A percentile compares a stretch with the other conserved stretches of the same genome.
phyloP scores from a whole-genome alignment of 2,888 invertebrate species.

The Platerodrilus igneus region DNA sequence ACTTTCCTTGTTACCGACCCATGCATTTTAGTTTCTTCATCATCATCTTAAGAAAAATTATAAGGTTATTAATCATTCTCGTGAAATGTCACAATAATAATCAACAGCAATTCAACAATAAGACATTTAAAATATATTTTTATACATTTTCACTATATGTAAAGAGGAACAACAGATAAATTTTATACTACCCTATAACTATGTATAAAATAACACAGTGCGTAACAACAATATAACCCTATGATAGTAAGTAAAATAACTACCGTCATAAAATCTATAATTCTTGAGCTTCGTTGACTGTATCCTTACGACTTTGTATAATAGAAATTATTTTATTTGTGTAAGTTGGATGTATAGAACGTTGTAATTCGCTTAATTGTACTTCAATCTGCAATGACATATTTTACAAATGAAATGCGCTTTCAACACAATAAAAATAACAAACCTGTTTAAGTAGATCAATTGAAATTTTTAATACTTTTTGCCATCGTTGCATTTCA shows the following conservation, averaged over 20 bases:
- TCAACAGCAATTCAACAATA: too few relatives aligned
- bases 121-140: too few relatives aligned
- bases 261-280: too few relatives aligned
- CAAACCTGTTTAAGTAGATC: conserved; percentile 68
- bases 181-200: conserved; percentile 33
- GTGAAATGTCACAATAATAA: too few relatives aligned
- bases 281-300: conserved; percentile 24
- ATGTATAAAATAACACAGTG: conserved; percentile 38
- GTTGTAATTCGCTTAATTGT: conserved; percentile 68
- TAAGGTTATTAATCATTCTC: too few relatives aligned
- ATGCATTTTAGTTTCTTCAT: too few relatives aligned
- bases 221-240: conserved; percentile 33
- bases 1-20: too few relatives aligned
- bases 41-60: too few relatives aligned
- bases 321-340: conserved; percentile 53
- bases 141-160: too few relatives aligned
- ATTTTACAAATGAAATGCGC: background rate
- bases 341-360: conserved; percentile 54
- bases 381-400: conserved; percentile 65
- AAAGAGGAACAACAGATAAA: conserved; percentile 38
- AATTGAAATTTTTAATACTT: conserved; percentile 66
- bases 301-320: conserved; percentile 39
- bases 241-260: conserved; percentile 32
- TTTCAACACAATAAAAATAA: conserved; percentile 1
- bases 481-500: conserved; percentile 80